phyloP scores from a whole-genome alignment of 2,888 invertebrate genomes.

The Pollenia griseotomentosa region DNA sequence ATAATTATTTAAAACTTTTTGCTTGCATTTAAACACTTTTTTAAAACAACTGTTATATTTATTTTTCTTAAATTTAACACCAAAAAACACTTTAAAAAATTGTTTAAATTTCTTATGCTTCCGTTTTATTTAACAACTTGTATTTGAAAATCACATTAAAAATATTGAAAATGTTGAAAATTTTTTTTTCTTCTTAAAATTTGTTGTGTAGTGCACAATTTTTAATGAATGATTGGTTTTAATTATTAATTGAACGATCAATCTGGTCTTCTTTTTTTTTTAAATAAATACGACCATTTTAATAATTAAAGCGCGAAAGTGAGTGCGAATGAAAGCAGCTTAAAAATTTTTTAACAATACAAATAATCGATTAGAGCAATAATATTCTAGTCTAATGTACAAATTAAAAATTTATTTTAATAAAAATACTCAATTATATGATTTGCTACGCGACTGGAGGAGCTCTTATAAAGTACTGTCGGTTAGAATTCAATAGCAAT shows the following conservation, averaged over 20 bases:
- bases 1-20: conserved; percentile 13
- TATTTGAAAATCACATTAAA: conserved; percentile 18
- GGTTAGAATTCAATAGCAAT: conserved; percentile 50
- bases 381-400: conserved; percentile 41
- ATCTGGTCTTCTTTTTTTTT: not conserved
- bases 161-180: not conserved
- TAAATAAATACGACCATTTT: not conserved
- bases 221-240: conserved; percentile 39
- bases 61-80: conserved; percentile 16
- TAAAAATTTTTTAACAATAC: conserved; percentile 4
- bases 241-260: conserved; percentile 43
- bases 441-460: conserved; percentile 27
- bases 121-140: conserved; percentile 15
- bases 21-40: conserved; percentile 39
- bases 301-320: not conserved
- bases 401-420: conserved; percentile 55
- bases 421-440: conserved; percentile 40
- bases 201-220: not conserved
- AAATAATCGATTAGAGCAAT: conserved; percentile 13
- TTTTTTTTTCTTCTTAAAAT: not conserved
- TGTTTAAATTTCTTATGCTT: not conserved
- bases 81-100: conserved; percentile 29
- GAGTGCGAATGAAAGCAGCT: not conserved
- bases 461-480: conserved; percentile 60
- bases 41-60: not conserved